Conservation (phyloP, 2,888 invertebrate genomes). For the Chrysotoxum bicinctum region DNA sequence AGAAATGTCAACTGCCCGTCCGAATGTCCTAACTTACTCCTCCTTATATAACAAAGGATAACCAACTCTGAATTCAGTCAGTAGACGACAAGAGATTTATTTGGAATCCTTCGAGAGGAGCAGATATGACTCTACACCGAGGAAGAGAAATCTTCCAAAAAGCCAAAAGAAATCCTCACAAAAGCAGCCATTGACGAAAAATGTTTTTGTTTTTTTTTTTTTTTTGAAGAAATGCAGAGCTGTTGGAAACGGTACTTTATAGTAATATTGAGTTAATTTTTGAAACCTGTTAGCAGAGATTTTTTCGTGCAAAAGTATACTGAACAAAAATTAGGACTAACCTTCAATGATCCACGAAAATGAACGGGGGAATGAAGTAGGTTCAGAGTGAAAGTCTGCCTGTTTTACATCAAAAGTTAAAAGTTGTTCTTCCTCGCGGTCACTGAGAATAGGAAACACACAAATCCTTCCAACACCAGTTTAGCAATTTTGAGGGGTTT, state of each 20-base stretch:
- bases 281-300: no score
- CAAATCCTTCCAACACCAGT: no score
- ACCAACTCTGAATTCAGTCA: constrained; percentile 24
- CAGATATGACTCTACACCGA: background rate
- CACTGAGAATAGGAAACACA: no score
- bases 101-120: constrained; percentile 42
- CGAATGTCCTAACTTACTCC: background rate
- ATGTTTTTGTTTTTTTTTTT: constrained; percentile 57
- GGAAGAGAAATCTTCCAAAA: background rate
- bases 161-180: constrained; percentile 46
- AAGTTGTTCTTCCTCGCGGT: no score
- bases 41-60: background rate
- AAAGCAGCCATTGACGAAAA: constrained; percentile 68
- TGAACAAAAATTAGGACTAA: no score
- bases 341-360: no score
- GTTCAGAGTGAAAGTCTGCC: no score
- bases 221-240: background rate
- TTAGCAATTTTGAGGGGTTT: no score
- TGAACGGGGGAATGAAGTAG: no score
- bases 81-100: constrained; percentile 62
- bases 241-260: background rate
- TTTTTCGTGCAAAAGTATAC: no score
- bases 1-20: constrained; percentile 19
- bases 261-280: no score
- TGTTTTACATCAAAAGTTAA: no score